Percentiles rank a stretch among this genome's conserved stretches.
These are phyloP conservation scores for Morus bassanus DNA, from an alignment of 2,797 vertebrate genomes.

Conservation along the genomic window DNA sequence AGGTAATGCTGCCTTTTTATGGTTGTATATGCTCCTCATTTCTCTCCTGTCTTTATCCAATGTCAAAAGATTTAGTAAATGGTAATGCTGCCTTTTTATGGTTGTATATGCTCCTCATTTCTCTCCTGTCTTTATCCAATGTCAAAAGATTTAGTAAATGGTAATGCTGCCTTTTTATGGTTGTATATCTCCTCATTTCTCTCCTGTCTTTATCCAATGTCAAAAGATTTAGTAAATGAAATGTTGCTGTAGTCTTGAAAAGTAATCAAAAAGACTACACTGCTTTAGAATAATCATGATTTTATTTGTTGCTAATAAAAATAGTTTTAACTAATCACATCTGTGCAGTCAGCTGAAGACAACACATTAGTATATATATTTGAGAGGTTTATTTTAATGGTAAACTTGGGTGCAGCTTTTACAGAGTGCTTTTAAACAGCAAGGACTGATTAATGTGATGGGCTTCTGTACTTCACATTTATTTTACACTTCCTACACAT, in stretches of 20 bases:
- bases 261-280: not conserved
- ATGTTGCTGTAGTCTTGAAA: not conserved
- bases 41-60: not conserved
- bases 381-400: not conserved
- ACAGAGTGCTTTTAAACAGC: not conserved
- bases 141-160: not conserved
- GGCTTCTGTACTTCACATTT: not conserved
- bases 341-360: not conserved
- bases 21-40: not conserved
- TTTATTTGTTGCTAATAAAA: not conserved
- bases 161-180: not conserved
- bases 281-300: not conserved
- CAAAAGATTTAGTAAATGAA: not conserved
- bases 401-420: not conserved
- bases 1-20: not conserved
- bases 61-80: not conserved
- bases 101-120: not conserved
- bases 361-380: not conserved
- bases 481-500: not conserved
- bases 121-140: not conserved
- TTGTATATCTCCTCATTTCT: not conserved
- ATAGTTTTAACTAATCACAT: not conserved
- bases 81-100: not conserved
- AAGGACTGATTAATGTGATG: not conserved
- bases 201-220: not conserved